phyloP scores from a whole-genome alignment of 1,140 invertebrate genomes.

The Heliothis subflexa region DNA sequence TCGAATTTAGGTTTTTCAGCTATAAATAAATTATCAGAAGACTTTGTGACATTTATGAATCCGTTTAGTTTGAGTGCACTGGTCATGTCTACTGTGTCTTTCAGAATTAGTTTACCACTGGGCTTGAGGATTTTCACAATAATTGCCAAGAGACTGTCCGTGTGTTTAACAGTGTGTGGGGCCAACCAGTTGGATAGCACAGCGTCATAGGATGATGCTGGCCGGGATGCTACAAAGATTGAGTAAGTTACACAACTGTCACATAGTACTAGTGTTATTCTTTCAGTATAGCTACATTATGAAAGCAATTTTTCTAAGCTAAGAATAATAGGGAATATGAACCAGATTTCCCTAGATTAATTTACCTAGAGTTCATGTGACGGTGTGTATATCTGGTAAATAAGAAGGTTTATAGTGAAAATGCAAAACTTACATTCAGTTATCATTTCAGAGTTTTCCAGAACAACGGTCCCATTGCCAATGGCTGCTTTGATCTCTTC shows the following conservation, averaged over 20 bases:
- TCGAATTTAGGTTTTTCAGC: conserved; percentile 90
- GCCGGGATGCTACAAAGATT: conserved; percentile 82
- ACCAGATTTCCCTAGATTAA: background rate
- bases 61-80: conserved; percentile 88
- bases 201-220: conserved; percentile 87
- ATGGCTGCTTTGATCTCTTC: conserved; percentile 69
- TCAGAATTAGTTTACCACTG: conserved; percentile 85
- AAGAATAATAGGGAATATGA: background rate
- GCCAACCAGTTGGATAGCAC: conserved; percentile 87
- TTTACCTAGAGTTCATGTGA: too few species aligned
- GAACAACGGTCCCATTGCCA: conserved; percentile 68
- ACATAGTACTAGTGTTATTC: too few species aligned
- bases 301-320: too few species aligned
- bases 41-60: conserved; percentile 86
- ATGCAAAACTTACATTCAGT: conserved; percentile 68
- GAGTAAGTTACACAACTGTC: background rate
- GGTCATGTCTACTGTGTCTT: conserved; percentile 75
- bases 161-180: conserved; percentile 78
- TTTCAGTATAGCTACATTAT: too few species aligned
- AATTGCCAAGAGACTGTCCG: conserved; percentile 85
- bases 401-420: background rate
- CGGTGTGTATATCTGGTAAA: too few species aligned
- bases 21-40: conserved; percentile 77
- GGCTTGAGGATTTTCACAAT: conserved; percentile 88
- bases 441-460: conserved; percentile 83